Evolutionary conservation across 2,888 invertebrate species (phyloP).

Genomic region (Neoascia interrupta): DNA sequence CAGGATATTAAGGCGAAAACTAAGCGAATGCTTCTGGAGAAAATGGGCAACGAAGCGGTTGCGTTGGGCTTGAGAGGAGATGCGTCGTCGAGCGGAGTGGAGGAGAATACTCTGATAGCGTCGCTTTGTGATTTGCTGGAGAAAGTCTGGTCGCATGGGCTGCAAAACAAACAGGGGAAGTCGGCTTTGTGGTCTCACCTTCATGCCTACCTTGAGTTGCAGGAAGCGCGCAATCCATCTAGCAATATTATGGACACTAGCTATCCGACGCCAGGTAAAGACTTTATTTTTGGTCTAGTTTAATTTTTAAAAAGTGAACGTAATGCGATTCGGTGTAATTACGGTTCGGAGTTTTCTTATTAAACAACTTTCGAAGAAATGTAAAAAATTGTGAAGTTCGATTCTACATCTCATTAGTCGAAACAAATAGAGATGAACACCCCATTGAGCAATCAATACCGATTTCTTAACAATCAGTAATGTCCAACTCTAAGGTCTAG

Average conservation of each 20-base stretch:
- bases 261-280: slow-evolving; percentile 81
- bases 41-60: slow-evolving; percentile 98
- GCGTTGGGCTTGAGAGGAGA: slow-evolving; percentile 94
- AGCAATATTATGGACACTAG: slow-evolving; percentile 81
- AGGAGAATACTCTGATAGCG: slow-evolving; percentile 99
- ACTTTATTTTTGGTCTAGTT: no score
- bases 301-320: no score
- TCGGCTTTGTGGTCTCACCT: slow-evolving; percentile 98
- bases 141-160: slow-evolving; percentile 98
- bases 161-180: slow-evolving; percentile 97
- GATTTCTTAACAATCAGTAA: no score
- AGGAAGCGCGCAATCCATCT: slow-evolving; percentile 82
- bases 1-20: slow-evolving; percentile 96
- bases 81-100: slow-evolving; percentile 86
- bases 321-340: no score
- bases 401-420: no score
- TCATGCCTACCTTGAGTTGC: slow-evolving; percentile 91
- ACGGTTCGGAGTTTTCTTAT: no score
- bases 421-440: no score
- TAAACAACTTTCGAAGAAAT: no score
- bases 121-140: slow-evolving; percentile 98
- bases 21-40: slow-evolving; percentile 98
- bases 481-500: no score
- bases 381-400: no score
- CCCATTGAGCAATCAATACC: no score